These are phyloP conservation scores for Caerostris darwini DNA, from an alignment of 1,140 invertebrate genomes.

Conservation along the genomic window DNA sequence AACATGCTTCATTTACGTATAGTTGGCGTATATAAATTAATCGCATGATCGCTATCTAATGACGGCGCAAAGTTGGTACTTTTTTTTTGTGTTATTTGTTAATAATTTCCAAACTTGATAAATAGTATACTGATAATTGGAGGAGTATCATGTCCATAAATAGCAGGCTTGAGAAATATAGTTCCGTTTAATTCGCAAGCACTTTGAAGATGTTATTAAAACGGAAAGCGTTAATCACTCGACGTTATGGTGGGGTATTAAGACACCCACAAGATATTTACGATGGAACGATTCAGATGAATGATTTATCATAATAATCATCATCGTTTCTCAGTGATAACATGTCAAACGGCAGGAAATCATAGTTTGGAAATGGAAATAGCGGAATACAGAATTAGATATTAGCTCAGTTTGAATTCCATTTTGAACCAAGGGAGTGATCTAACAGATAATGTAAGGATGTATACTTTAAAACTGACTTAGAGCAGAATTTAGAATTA, in stretches of 20 bases:
- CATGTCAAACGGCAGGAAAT: neutral
- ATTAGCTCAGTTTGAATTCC: too few species aligned
- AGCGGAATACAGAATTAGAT: too few species aligned
- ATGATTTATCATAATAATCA: constrained; percentile 42
- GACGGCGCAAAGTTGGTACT: neutral
- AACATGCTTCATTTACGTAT: constrained; percentile 54
- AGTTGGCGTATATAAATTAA: constrained; percentile 69
- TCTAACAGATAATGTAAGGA: too few species aligned
- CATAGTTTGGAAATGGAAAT: neutral
- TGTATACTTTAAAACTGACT: too few species aligned
- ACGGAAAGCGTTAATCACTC: constrained; percentile 42
- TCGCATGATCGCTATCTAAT: constrained; percentile 48
- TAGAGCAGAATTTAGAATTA: too few species aligned
- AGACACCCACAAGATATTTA: constrained; percentile 64
- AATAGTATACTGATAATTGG: constrained; percentile 64
- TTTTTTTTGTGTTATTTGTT: neutral
- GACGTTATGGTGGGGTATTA: neutral
- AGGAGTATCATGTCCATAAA: constrained; percentile 43
- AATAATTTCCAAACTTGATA: constrained; percentile 65
- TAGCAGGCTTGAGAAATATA: constrained; percentile 33
- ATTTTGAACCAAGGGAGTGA: too few species aligned
- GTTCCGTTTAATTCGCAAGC: constrained; percentile 31
- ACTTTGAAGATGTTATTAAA: constrained; percentile 53
- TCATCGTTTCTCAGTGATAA: neutral
- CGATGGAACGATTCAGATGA: neutral